These are phyloP conservation scores for Gymnothorax javanicus DNA, from an alignment of 2,797 vertebrate species.

Conservation along the genomic window DNA sequence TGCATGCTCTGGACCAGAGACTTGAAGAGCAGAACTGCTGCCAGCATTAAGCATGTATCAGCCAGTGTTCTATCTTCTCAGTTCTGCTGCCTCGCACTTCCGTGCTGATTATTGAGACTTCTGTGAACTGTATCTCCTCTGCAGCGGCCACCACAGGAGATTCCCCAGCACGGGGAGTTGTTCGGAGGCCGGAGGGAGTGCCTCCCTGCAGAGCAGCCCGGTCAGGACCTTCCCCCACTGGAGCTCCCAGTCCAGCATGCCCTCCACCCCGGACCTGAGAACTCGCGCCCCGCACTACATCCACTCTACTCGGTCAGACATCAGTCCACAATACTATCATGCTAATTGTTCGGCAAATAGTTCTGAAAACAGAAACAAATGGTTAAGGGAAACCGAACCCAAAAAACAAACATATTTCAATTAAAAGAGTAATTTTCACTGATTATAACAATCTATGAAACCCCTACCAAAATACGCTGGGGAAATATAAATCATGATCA, in stretches of 20 bases:
- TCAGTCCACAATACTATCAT: neutral
- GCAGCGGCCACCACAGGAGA: conserved; percentile 88
- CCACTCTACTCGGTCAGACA: conserved; percentile 90
- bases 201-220: conserved; percentile 94
- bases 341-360: neutral
- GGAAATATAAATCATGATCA: too few relatives aligned
- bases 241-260: conserved; percentile 98
- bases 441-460: too few relatives aligned
- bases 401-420: too few relatives aligned
- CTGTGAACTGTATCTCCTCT: conserved; percentile 4
- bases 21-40: too few relatives aligned
- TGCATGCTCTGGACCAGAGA: too few relatives aligned
- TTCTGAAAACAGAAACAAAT: neutral
- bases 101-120: too few relatives aligned
- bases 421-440: too few relatives aligned
- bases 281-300: conserved; percentile 90
- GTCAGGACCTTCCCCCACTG: conserved; percentile 88
- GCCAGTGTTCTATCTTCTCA: too few relatives aligned
- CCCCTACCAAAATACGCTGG: too few relatives aligned
- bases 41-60: too few relatives aligned
- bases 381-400: too few relatives aligned
- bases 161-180: conserved; percentile 92
- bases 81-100: too few relatives aligned
- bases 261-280: conserved; percentile 92
- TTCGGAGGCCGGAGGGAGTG: conserved; percentile 86